Base-by-base conservation (phyloP, 2,888 invertebrate genomes). In the Scaptomyza polygonia region DNA sequence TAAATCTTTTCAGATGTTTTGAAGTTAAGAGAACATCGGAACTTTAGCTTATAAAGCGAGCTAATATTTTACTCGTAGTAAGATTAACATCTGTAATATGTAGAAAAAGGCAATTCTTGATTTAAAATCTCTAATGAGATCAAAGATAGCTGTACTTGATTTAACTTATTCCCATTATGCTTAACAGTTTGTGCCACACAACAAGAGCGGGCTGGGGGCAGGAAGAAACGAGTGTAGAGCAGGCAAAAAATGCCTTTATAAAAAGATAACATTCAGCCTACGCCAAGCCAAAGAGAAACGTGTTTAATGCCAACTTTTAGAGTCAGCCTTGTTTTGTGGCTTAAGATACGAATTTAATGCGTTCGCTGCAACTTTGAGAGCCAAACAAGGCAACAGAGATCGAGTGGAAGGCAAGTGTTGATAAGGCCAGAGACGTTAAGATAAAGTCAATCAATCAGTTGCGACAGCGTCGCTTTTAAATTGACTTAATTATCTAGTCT, bases 391-490 rank as follows among this genome's bases (percentile, higher is more conserved):
- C 63, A 18, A n/a, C 21, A 39, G 30, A 62, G 67, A 67, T 75
- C 44, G 55, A 71, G 14, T 75, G 71, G 48, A 67, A 67, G 47
- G 61, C 53, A 44, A 74, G 77, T 82, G 75, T 85, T 81, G 81
- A 81, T 85, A 81, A 85, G 77, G 42, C 27, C 43, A 59, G 63
- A 59, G 63, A 64, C 65, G 67, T 42, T 54, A 25, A 71, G 86
- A 83, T 83, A 83, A 86, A 83, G 82, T 83, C 82, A 83, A 83
- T 83, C 82, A 86, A 83, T 83, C 78, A 82, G 68, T 65, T 76
- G 65, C 58, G 72, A 86, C 86, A 82, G 78, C 79, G 59, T 74
- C 68, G 68, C 16, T 66, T 80, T 76, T 62, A 82, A 72, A 63
- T 67, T 69, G 78, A 86, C 82, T 83, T 86, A 83, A 83, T 83